Conservation (phyloP, 2,888 invertebrate species). For the Gisinianus flammeolus region DNA sequence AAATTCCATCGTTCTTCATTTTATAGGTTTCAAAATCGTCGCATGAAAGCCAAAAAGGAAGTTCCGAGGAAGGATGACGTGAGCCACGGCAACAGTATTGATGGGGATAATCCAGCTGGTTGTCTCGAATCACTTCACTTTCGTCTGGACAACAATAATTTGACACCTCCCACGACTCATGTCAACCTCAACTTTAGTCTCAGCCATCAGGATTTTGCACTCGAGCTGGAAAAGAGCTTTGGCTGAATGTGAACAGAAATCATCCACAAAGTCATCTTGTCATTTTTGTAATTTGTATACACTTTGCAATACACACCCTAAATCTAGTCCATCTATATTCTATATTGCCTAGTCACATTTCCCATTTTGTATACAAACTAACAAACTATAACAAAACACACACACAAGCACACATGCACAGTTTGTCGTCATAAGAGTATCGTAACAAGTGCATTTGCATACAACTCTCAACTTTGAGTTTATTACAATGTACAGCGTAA, state of each 20-base stretch:
- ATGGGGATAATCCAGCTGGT: neutral
- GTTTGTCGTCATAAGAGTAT: too few species aligned
- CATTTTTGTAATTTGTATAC: too few species aligned
- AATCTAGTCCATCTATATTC: too few species aligned
- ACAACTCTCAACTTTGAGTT: too few species aligned
- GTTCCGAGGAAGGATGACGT: neutral
- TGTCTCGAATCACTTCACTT: conserved; percentile 18
- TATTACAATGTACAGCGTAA: too few species aligned
- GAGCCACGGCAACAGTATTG: neutral
- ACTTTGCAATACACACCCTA: too few species aligned
- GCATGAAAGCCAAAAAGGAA: conserved; percentile 66
- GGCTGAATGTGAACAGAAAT: neutral
- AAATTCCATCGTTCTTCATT: too few species aligned
- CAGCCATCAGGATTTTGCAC: neutral
- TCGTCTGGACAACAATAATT: conserved; percentile 21
- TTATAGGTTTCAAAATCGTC: conserved; percentile 56
- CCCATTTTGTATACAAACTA: neutral
- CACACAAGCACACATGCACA: too few species aligned
- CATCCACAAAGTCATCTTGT: too few species aligned
- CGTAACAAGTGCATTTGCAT: too few species aligned
- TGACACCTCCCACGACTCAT: conserved; percentile 9
- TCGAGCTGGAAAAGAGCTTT: neutral
- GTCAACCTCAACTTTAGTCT: neutral
- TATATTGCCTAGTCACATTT: neutral
- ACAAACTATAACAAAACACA: neutral